Conservation (phyloP, 2,888 invertebrate genomes). For the Drosophila niveifrons region DNA sequence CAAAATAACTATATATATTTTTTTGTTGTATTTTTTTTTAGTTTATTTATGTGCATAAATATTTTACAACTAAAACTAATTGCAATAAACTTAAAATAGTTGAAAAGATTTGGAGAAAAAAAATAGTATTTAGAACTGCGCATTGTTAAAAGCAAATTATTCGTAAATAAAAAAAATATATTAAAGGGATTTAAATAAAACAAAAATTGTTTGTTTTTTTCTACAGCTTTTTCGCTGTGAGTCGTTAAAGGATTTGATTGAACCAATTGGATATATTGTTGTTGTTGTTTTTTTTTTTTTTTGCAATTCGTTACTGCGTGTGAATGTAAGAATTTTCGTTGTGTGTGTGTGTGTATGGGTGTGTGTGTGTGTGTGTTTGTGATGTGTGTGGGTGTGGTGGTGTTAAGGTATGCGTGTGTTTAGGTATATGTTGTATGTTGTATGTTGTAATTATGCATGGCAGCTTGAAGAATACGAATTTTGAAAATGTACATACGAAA, state of each 20-base stretch:
- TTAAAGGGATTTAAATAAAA: constrained; percentile 23
- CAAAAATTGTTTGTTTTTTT: constrained; percentile 13
- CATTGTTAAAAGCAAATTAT: constrained; percentile 45
- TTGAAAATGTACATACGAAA: constrained; percentile 43
- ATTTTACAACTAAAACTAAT: constrained; percentile 76
- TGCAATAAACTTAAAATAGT: constrained; percentile 67
- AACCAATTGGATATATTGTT: constrained; percentile 62
- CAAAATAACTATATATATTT: constrained; percentile 55
- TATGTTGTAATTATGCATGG: constrained; percentile 62
- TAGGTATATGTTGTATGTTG: constrained; percentile 28
- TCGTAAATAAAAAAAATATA: constrained; percentile 13
- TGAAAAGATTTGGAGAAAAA: constrained; percentile 34
- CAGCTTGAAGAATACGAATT: constrained; percentile 75
- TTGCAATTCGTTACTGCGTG: constrained; percentile 58
- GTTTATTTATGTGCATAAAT: constrained; percentile 79
- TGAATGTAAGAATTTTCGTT: constrained; percentile 11
- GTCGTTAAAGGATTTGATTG: constrained; percentile 45
- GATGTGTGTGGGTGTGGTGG: constrained; percentile 21
- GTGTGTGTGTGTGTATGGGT: constrained; percentile 27
- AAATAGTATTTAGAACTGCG: constrained; percentile 49
- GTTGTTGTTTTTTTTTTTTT: constrained; percentile 1
- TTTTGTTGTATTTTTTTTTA: constrained; percentile 55
- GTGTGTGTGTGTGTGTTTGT: constrained; percentile 12
- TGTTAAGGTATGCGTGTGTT: constrained; percentile 11
- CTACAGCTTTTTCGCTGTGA: constrained; percentile 7